Percentiles rank a stretch among this genome's conserved stretches.
Evolutionary conservation across 2,888 invertebrate genomes (phyloP).

Genomic region (Drosophila leonis): DNA sequence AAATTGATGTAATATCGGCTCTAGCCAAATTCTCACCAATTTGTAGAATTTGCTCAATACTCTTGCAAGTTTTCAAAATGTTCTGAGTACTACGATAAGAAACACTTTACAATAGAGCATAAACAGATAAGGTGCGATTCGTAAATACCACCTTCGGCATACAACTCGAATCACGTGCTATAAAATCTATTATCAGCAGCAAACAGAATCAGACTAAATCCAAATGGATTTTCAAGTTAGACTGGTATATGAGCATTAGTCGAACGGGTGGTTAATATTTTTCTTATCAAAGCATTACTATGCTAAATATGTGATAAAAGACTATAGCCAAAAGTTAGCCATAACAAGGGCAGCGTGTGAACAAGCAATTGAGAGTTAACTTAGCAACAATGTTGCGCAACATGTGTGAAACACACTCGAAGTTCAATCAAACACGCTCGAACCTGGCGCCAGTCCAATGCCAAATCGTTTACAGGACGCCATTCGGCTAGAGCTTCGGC

Average conservation of each 20-base stretch:
- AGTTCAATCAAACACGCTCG: constrained; percentile 39
- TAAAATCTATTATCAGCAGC: background rate
- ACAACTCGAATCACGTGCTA: background rate
- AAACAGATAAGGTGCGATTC: background rate
- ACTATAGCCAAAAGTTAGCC: background rate
- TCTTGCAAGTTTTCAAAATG: background rate
- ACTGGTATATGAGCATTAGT: background rate
- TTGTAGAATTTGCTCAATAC: background rate
- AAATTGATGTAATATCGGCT: no score
- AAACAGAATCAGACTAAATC: no score
- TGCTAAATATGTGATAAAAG: background rate
- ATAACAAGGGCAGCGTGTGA: constrained; percentile 10
- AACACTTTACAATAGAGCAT: background rate
- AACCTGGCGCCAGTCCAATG: constrained; percentile 30
- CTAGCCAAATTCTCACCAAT: no score
- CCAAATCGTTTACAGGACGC: constrained; percentile 12
- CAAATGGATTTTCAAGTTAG: background rate
- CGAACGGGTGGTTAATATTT: background rate
- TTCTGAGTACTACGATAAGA: background rate
- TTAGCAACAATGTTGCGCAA: constrained; percentile 47
- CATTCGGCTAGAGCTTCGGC: constrained; percentile 25
- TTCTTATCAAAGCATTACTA: constrained; percentile 23
- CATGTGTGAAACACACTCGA: constrained; percentile 21
- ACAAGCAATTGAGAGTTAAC: constrained; percentile 1
- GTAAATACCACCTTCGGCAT: no score